These are phyloP conservation scores for Papilio dardanus DNA, from an alignment of 1,140 invertebrate species.

Conservation along the genomic window DNA sequence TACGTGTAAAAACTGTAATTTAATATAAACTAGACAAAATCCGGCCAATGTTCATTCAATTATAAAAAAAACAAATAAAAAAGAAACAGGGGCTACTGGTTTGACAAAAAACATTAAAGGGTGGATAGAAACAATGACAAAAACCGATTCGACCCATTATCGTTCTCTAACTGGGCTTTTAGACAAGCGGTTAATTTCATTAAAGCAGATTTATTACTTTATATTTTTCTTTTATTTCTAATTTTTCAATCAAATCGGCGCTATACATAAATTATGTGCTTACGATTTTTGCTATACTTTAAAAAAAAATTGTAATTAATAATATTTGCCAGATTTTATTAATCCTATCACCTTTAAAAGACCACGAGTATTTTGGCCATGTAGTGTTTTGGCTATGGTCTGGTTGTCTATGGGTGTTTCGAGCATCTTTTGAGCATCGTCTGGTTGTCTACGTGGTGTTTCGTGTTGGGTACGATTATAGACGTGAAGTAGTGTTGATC, in stretches of 20 bases:
- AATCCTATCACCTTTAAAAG: background rate
- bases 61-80: conserved; percentile 69
- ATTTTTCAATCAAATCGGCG: background rate
- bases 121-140: conserved; percentile 71
- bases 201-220: conserved; percentile 69
- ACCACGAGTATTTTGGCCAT: no score
- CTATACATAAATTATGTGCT: no score
- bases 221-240: conserved; percentile 37
- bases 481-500: no score
- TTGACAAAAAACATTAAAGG: conserved; percentile 65
- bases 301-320: background rate
- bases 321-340: background rate
- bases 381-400: no score
- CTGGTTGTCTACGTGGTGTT: no score
- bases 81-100: conserved; percentile 54
- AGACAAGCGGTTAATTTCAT: conserved; percentile 73
- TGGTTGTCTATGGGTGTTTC: no score
- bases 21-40: conserved; percentile 80
- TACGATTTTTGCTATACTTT: background rate
- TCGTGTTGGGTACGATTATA: no score
- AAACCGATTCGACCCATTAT: conserved; percentile 63
- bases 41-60: conserved; percentile 62
- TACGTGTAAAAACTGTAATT: conserved; percentile 78
- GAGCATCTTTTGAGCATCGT: no score
- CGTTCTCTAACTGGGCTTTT: conserved; percentile 61